phyloP scores from a whole-genome alignment of 2,113 vertebrate species.

The western clawed frog (Xenopus tropicalis) region DNA sequence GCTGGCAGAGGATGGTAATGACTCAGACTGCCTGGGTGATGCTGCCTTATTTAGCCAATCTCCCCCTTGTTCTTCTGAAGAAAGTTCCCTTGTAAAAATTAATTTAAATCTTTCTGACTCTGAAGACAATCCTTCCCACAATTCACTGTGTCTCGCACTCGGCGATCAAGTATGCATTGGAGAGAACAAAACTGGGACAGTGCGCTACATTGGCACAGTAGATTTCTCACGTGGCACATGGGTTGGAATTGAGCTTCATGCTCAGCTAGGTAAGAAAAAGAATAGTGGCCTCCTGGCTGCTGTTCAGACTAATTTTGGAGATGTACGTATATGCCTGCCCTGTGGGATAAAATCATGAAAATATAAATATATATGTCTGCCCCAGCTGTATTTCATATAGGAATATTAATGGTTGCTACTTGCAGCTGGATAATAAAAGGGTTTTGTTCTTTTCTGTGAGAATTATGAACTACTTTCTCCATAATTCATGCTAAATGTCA shows the following conservation, averaged over 20 bases:
- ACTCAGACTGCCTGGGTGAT: conserved; percentile 1
- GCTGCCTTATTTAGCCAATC: conserved; percentile 2
- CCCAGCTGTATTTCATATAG: too few relatives aligned
- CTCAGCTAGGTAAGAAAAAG: conserved; percentile 70
- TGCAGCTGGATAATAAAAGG: too few relatives aligned
- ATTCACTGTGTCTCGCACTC: conserved; percentile 66
- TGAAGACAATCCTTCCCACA: conserved; percentile 55
- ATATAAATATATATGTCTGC: too few relatives aligned
- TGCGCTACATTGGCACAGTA: conserved; percentile 73
- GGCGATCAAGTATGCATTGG: conserved; percentile 76
- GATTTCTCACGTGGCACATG: conserved; percentile 81
- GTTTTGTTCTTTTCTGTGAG: too few relatives aligned
- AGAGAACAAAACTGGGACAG: conserved; percentile 63
- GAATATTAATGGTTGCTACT: too few relatives aligned
- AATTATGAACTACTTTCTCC: too few relatives aligned
- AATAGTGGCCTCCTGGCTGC: too few relatives aligned
- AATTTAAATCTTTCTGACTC: conserved; percentile 58
- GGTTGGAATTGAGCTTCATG: conserved; percentile 75
- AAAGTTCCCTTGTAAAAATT: conserved; percentile 41
- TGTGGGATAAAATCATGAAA: too few relatives aligned
- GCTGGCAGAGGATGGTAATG: conserved; percentile 22
- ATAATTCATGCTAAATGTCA: too few relatives aligned
- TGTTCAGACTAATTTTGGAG: too few relatives aligned
- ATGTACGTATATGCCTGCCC: too few relatives aligned
- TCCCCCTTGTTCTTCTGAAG: conserved; percentile 48